Evolutionary conservation across 2,797 vertebrate genomes (phyloP), one percentile per base, ranked within the genome.

Genomic region (Hydrophis major): DNA sequence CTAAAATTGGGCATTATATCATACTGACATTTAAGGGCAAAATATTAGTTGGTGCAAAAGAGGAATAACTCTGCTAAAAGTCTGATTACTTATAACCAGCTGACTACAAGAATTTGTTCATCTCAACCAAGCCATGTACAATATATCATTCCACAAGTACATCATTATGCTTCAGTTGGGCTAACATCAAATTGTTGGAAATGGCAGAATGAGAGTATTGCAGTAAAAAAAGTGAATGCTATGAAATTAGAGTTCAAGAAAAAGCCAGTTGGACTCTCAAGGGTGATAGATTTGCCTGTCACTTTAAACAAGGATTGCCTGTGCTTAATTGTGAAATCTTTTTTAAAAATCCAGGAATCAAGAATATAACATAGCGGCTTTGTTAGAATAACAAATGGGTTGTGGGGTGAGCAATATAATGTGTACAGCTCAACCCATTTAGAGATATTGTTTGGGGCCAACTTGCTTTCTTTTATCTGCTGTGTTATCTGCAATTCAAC

Each of bases 1-100:
- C 1, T 90, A 59, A 42, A 89, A 91, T 63, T 53, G 87, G 47
- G 93, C 28, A 89, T 86, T 93, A 92, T 4, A 93, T 66, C 74
- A 47, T 86, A 88, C 27, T 86, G 92, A 93, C 69, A 2, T 50
- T 47, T 3, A 90, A 28, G 93, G 91, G 1, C 90, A 83, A 83
- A 83, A 55, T 37, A 91, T 92, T 50, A 78, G 57, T 1, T 91
- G 87, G 50, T 88, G 5, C 8, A 60, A 91, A 78, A 37, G 28
- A 88, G 66, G 61, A 61, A 50, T 57, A 78, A 66, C 92, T 90
- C 59, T 88, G 3, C 55, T 90, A 57, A 87, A 4, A 18, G 47
- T 89, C 12, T 0, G 0, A 1, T 88, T 69, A 93, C 50, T 89
- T 91, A 83, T 27, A 53, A 14, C 63, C 20, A 88, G 42, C 28